Base-by-base conservation (phyloP, 2,113 vertebrate genomes). In the Carettochelys insculpta region DNA sequence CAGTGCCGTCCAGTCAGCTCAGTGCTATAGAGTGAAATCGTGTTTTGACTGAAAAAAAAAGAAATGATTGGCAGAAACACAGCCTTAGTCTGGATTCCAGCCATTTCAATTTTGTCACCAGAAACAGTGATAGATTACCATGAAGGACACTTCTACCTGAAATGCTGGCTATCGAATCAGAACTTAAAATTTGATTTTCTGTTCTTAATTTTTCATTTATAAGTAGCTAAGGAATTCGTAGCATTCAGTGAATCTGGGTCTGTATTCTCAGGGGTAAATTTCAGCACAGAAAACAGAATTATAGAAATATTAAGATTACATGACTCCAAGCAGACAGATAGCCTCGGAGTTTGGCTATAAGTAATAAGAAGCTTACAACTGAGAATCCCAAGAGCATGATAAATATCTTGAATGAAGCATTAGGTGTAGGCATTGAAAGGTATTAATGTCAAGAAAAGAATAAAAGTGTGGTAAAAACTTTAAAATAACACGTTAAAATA, bases 81-180 rank as follows among this genome's bases (percentile, higher is more conserved):
- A 29, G 13, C 61, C 14, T 20, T 61, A 76, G 77, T 78, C n/a
- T 76, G n/a, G 47, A 85, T 20, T 86, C 73, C 2, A 65, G 50
- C n/a, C 53, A 85, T 94, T 96, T 78, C 31, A 58, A 31, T 96
- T 88, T 96, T 52, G 52, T 92, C 22, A 91, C 20, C 52, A 85
- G 24, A 87, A 80, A 80, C 22, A 16, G 27, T 80, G 50, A 85
- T 89, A 90, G 11, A 73, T 81, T 93, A 6, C 20, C 13, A 1
- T 83, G 48, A 75, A 81, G 13, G 80, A 22, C 3, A 8, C 8
- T 75, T 89, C 14, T 65, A 22, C 22, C 11, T 85, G 31, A 85
- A 92, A 82, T 86, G 84, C 3, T 80, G 41, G 25, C 8, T 29
- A 52, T 78, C 17, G 20, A 92, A 88, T 12, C 24, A 50, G 47